These are phyloP conservation scores for Anas platyrhynchos DNA, from an alignment of 2,113 vertebrate genomes.

Conservation along the genomic window DNA sequence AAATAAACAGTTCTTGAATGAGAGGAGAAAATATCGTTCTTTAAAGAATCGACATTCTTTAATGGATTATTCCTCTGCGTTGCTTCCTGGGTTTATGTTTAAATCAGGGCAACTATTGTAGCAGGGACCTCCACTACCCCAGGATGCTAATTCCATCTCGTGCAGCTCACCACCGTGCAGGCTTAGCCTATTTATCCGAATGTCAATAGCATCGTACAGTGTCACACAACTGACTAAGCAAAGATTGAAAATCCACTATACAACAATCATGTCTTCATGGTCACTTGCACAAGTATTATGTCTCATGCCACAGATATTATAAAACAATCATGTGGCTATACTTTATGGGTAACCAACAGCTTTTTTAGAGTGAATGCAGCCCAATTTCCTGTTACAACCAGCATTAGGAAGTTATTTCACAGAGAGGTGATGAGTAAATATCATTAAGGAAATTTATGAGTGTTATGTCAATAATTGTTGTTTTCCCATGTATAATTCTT, in stretches of 20 bases:
- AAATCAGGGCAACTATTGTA: constrained; percentile 30
- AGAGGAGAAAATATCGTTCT: background rate
- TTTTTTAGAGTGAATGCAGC: background rate
- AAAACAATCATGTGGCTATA: background rate
- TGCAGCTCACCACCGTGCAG: background rate
- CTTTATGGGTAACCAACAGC: background rate
- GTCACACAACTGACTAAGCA: constrained; percentile 23
- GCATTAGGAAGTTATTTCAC: background rate
- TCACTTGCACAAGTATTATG: background rate
- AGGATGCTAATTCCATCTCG: constrained; percentile 2
- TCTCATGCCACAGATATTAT: background rate
- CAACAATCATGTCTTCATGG: background rate
- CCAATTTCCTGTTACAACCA: background rate
- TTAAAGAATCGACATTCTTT: background rate
- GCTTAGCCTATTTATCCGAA: constrained; percentile 1
- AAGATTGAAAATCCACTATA: constrained; percentile 32
- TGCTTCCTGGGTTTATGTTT: constrained; percentile 25
- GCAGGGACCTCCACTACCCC: background rate
- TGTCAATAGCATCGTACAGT: background rate
- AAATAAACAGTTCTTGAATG: background rate
- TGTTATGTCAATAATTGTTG: background rate
- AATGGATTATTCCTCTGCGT: constrained; percentile 15
- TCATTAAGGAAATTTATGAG: constrained; percentile 9
- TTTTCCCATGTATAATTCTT: constrained; percentile 25
- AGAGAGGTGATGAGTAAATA: constrained; percentile 38